These are phyloP conservation scores for Trichopria drosophilae DNA, from an alignment of 2,888 invertebrate genomes.

Conservation along the genomic window DNA sequence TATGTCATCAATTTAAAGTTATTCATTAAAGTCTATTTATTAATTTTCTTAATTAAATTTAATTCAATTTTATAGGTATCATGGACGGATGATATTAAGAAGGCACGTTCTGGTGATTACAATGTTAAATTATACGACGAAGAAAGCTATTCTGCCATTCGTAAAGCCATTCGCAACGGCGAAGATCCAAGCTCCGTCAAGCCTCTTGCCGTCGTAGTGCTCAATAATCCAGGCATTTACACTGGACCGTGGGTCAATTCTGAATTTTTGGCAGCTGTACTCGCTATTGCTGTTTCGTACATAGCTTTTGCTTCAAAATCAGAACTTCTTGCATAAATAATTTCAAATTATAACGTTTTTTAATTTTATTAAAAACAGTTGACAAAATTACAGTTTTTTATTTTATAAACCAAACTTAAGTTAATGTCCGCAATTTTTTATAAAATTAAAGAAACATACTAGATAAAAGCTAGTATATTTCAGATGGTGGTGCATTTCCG, in stretches of 20 bases:
- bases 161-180: constrained; percentile 77
- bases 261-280: constrained; percentile 81
- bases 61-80: constrained; percentile 70
- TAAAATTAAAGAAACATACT: constrained; percentile 10
- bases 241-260: constrained; percentile 92
- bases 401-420: constrained; percentile 8
- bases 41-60: background rate
- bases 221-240: constrained; percentile 80
- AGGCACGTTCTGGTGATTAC: constrained; percentile 80
- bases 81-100: constrained; percentile 87
- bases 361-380: constrained; percentile 12
- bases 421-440: constrained; percentile 14
- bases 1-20: constrained; percentile 50
- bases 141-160: constrained; percentile 84
- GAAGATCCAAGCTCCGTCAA: constrained; percentile 70
- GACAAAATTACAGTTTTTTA: constrained; percentile 2
- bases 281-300: constrained; percentile 81
- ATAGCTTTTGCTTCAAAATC: constrained; percentile 83
- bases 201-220: constrained; percentile 71
- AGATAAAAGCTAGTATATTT: constrained; percentile 61
- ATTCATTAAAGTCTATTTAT: too few species aligned
- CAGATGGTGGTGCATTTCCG: constrained; percentile 71
- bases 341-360: background rate
- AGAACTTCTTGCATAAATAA: constrained; percentile 71
- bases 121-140: constrained; percentile 85